Evolutionary conservation across 2,113 vertebrate species (phyloP).

Genomic region (Anthoscopus minutus): DNA sequence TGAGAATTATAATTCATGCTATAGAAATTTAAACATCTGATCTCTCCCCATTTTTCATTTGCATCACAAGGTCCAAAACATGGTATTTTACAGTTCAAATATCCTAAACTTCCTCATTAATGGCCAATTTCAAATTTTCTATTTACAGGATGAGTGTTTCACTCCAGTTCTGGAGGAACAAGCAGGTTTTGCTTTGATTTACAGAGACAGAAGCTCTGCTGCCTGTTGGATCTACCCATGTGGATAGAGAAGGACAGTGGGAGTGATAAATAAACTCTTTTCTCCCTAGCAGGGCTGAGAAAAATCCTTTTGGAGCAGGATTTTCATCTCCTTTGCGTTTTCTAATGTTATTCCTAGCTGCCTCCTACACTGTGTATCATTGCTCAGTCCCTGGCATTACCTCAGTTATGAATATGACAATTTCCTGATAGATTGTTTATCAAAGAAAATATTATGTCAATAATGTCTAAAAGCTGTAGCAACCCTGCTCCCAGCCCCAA

Average conservation of each 20-base stretch:
- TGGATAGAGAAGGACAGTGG: neutral
- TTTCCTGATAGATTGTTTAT: slow-evolving; percentile 32
- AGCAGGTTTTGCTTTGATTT: neutral
- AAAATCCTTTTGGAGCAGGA: neutral
- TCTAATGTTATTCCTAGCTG: neutral
- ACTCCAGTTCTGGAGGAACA: neutral
- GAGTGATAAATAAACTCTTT: neutral
- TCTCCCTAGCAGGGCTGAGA: neutral
- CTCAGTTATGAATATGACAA: slow-evolving; percentile 2
- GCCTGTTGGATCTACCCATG: neutral
- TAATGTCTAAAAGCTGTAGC: slow-evolving; percentile 32
- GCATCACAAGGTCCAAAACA: neutral
- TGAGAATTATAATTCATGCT: neutral
- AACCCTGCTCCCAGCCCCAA: slow-evolving; percentile 17
- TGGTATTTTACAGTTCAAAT: neutral
- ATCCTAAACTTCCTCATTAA: neutral
- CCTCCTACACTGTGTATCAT: neutral
- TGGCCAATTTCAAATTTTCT: neutral
- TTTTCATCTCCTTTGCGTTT: neutral
- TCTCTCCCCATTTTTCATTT: neutral
- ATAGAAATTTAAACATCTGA: neutral
- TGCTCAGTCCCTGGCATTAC: neutral
- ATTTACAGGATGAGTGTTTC: neutral
- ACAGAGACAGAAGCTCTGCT: neutral
- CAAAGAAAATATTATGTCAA: slow-evolving; percentile 39